Evolutionary conservation across 2,113 vertebrate species (phyloP).

Genomic region (Lota lota): DNA sequence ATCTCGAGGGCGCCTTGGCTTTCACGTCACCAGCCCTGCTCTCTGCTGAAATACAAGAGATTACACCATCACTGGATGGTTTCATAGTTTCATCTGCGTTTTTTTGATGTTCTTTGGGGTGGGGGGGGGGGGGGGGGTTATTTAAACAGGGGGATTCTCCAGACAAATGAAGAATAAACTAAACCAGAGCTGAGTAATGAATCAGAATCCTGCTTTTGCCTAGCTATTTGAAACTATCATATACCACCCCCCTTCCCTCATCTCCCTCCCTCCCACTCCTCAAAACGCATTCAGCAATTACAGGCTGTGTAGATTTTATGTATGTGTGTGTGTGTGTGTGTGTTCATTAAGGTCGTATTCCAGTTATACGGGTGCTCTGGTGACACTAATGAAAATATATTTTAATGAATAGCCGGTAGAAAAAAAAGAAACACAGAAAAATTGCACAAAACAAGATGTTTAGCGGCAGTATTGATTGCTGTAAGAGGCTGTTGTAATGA

Average conservation of each 20-base stretch:
- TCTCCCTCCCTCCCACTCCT: not conserved
- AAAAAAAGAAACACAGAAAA: conserved; percentile 35
- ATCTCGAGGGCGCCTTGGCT: conserved; percentile 20
- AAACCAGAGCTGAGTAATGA: conserved; percentile 24
- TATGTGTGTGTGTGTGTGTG: not conserved
- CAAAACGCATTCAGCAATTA: conserved; percentile 42
- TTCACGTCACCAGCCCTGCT: not conserved
- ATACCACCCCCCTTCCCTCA: not conserved
- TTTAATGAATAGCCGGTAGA: conserved; percentile 54
- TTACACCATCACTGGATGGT: conserved; percentile 37
- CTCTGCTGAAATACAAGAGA: conserved; percentile 36
- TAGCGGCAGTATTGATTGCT: conserved; percentile 56
- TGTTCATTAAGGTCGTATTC: conserved; percentile 53
- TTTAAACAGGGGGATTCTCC: conserved; percentile 32
- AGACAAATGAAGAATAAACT: conserved; percentile 34
- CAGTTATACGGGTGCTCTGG: conserved; percentile 50
- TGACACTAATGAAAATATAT: conserved; percentile 68
- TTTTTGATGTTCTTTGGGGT: conserved; percentile 8
- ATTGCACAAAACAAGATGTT: conserved; percentile 57
- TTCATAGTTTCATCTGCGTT: not conserved
- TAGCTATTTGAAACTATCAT: conserved; percentile 37
- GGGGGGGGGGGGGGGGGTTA: no score
- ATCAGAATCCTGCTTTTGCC: conserved; percentile 21
- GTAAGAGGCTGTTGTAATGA: conserved; percentile 67
- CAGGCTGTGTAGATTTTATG: conserved; percentile 41